A percentile compares a stretch with the other conserved stretches of the same genome.
Evolutionary conservation across 2,113 vertebrate species (phyloP).

Genomic region (Prionailurus bengalensis): DNA sequence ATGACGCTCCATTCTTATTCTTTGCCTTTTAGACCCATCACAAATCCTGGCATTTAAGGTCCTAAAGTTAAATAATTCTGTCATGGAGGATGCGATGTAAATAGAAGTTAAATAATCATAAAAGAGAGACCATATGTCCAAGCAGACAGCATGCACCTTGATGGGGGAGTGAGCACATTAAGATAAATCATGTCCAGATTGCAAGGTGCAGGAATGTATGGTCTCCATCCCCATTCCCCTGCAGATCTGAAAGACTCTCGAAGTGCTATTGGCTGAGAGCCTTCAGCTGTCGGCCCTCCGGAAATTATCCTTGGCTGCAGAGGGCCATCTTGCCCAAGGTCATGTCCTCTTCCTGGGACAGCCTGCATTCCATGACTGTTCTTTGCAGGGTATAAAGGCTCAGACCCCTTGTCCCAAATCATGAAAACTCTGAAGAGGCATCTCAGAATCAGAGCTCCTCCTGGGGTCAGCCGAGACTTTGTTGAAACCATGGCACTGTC

Average conservation of each 20-base stretch:
- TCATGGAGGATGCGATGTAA: background rate
- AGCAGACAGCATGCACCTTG: slow-evolving; percentile 4
- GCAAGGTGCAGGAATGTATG: background rate
- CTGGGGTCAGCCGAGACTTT: background rate
- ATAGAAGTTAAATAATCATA: background rate
- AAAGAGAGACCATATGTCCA: background rate
- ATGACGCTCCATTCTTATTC: background rate
- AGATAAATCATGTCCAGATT: slow-evolving; percentile 31
- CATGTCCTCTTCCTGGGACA: background rate
- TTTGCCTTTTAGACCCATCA: background rate
- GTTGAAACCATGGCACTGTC: background rate
- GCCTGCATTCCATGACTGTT: background rate
- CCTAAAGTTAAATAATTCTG: slow-evolving; percentile 8
- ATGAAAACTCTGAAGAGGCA: background rate
- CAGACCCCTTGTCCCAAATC: background rate
- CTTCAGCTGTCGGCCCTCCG: background rate
- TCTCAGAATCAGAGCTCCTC: background rate
- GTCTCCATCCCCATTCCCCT: background rate
- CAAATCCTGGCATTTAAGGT: background rate
- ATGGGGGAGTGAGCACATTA: background rate
- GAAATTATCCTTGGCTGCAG: background rate
- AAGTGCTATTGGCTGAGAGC: background rate
- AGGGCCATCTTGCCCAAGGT: background rate
- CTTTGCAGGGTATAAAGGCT: background rate
- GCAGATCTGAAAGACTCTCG: background rate